Evolutionary conservation across 2,888 invertebrate species (phyloP).

Genomic region (Alsophila aescularia): DNA sequence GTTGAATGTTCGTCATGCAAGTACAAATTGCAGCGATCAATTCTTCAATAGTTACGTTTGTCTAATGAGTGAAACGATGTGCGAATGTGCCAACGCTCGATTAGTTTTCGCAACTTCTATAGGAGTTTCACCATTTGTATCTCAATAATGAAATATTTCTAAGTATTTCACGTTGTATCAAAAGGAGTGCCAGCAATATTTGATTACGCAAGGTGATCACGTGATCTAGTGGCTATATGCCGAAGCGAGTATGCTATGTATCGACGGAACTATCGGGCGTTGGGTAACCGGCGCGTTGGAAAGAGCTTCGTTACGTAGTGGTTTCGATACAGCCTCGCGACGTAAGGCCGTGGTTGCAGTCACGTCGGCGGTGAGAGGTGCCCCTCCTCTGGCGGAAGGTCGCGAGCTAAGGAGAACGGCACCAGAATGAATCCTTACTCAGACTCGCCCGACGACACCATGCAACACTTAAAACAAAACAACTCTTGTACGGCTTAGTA

Average conservation of each 20-base stretch:
- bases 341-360: conserved; percentile 83
- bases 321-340: conserved; percentile 83
- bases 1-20: conserved; percentile 20
- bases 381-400: conserved; percentile 81
- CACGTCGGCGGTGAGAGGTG: conserved; percentile 82
- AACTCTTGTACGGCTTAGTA: background rate
- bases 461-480: conserved; percentile 8
- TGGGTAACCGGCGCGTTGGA: conserved; percentile 76
- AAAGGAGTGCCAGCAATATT: conserved; percentile 73
- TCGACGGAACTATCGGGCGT: conserved; percentile 78
- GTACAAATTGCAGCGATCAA: conserved; percentile 13
- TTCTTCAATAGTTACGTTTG: conserved; percentile 23
- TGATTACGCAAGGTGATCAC: conserved; percentile 77
- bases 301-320: conserved; percentile 82
- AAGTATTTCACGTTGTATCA: conserved; percentile 73
- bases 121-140: conserved; percentile 64
- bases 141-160: conserved; percentile 73
- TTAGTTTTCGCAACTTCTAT: conserved; percentile 57
- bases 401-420: conserved; percentile 80
- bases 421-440: conserved; percentile 77
- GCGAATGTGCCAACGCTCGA: conserved; percentile 39
- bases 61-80: conserved; percentile 33
- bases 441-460: conserved; percentile 58
- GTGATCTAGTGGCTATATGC: conserved; percentile 71
- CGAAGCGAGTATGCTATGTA: conserved; percentile 69